These are phyloP conservation scores for Leucopsar rothschildi DNA, from an alignment of 2,113 vertebrate genomes.

Conservation along the genomic window DNA sequence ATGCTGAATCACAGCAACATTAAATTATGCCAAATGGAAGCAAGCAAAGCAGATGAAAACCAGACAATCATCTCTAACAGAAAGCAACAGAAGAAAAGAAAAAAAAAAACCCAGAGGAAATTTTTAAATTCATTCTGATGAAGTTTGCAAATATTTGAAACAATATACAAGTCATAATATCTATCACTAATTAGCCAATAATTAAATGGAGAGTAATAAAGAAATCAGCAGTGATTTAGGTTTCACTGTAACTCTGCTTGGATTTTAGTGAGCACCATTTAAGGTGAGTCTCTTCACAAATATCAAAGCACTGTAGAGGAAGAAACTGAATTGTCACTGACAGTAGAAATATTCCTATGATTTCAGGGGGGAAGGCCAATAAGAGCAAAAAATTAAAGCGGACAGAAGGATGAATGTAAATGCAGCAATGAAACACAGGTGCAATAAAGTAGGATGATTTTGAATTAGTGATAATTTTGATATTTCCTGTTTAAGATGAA, in stretches of 20 bases:
- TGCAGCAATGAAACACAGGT: rapidly evolving
- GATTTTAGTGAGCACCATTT: neutral
- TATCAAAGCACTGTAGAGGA: neutral
- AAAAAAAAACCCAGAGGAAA: rapidly evolving
- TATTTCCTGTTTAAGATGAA: neutral
- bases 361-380: neutral
- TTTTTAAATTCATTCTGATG: neutral
- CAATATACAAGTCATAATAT: neutral
- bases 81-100: neutral
- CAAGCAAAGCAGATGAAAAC: neutral
- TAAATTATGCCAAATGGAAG: neutral
- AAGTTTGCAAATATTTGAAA: neutral
- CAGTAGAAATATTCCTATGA: neutral
- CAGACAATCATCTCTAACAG: neutral
- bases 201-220: neutral
- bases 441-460: neutral
- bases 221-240: neutral
- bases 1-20: neutral
- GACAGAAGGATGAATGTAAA: neutral
- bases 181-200: neutral
- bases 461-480: neutral
- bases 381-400: neutral
- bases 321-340: neutral
- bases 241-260: neutral
- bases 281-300: neutral